Evolutionary conservation across 2,797 vertebrate species (phyloP).

Genomic region (Rachycentron canadum): DNA sequence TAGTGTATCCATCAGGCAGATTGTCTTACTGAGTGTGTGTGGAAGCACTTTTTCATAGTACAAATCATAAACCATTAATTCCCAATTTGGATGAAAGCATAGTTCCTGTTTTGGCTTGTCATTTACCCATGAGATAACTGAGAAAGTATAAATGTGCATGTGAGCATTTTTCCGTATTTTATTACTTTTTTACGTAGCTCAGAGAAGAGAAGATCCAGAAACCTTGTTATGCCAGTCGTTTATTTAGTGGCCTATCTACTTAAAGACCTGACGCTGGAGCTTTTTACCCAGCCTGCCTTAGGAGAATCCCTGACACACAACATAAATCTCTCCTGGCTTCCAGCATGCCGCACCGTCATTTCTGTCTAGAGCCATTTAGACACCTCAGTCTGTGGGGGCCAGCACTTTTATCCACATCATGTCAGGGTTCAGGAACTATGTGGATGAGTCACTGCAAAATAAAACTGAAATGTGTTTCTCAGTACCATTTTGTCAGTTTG

Average conservation of each 20-base stretch:
- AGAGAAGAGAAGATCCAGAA: slow-evolving; percentile 42
- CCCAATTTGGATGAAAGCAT: slow-evolving; percentile 44
- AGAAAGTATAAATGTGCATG: slow-evolving; percentile 16
- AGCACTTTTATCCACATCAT: slow-evolving; percentile 46
- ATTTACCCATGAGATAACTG: slow-evolving; percentile 34
- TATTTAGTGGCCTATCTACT: slow-evolving; percentile 75
- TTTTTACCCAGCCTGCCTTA: slow-evolving; percentile 61
- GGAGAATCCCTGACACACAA: slow-evolving; percentile 67
- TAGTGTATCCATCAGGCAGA: slow-evolving; percentile 18
- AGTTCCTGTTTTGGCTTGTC: slow-evolving; percentile 41
- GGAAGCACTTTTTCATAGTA: slow-evolving; percentile 30
- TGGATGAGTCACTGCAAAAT: slow-evolving; percentile 19
- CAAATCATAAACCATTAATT: slow-evolving; percentile 9
- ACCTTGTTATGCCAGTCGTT: slow-evolving; percentile 64
- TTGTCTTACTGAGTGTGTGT: slow-evolving; percentile 11
- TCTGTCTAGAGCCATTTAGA: slow-evolving; percentile 58
- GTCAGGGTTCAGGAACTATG: slow-evolving; percentile 45
- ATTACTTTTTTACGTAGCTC: slow-evolving; percentile 25
- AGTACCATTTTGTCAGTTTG: slow-evolving; percentile 6
- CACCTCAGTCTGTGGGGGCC: slow-evolving; percentile 47
- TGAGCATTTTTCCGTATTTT: slow-evolving; percentile 25
- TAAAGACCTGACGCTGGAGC: slow-evolving; percentile 69
- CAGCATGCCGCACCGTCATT: slow-evolving; percentile 59
- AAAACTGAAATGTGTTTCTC: slow-evolving; percentile 18
- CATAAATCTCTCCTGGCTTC: slow-evolving; percentile 68